Evolutionary conservation across 2,888 invertebrate genomes (phyloP).

Genomic region (Synanthedon myopaeformis): DNA sequence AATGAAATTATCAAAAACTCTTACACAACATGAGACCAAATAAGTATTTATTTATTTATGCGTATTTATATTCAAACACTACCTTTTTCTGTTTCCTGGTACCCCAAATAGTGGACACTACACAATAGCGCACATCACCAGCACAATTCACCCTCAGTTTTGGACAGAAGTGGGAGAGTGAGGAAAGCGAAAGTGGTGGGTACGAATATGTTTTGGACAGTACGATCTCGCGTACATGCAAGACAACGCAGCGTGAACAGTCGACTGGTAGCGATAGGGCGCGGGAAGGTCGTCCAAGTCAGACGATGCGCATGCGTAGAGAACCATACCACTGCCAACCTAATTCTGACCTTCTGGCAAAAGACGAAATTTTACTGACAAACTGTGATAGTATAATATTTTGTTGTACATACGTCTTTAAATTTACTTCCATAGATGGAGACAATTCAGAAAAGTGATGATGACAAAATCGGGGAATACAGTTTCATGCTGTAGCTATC

Average conservation of each 20-base stretch:
- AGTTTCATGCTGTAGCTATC: too few relatives aligned
- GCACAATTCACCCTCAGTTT: conserved; percentile 23
- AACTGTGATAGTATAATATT: too few relatives aligned
- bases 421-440: too few relatives aligned
- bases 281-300: conserved; percentile 48
- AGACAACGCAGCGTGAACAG: conserved; percentile 50
- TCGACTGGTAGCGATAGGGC: conserved; percentile 48
- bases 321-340: conserved; percentile 21
- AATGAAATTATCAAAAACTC: too few relatives aligned
- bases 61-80: conserved; percentile 21
- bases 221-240: conserved; percentile 24
- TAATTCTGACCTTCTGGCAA: conserved; percentile 31
- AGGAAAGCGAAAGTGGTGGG: too few relatives aligned
- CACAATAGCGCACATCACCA: conserved; percentile 25
- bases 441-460: too few relatives aligned
- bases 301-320: conserved; percentile 50
- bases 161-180: conserved; percentile 5
- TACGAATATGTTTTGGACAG: background rate
- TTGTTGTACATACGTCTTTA: too few relatives aligned
- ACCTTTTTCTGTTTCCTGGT: conserved; percentile 11
- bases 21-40: too few relatives aligned
- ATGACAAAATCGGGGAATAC: too few relatives aligned
- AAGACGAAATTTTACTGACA: conserved; percentile 1
- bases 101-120: conserved; percentile 13
- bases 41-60: too few relatives aligned